Percentiles rank a stretch among this genome's conserved stretches.
phyloP scores from a whole-genome alignment of 2,797 vertebrate species.

The Cuniculus paca region DNA sequence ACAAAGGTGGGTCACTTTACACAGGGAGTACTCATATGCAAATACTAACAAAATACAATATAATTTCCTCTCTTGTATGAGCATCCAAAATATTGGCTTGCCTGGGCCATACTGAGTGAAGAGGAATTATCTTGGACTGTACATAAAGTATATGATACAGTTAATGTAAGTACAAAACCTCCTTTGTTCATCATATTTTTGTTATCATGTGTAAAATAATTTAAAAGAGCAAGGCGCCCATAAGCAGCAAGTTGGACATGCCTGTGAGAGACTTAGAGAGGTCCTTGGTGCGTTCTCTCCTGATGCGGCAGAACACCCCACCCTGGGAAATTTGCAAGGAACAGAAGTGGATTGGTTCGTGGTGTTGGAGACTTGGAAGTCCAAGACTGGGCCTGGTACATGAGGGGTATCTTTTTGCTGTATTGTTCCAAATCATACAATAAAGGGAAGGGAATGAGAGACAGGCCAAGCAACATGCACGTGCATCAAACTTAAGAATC shows the following conservation, averaged over 20 bases:
- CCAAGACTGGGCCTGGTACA: not conserved
- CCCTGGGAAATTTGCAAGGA: not conserved
- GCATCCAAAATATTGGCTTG: not conserved
- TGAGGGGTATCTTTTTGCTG: not conserved
- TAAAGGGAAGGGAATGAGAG: not conserved
- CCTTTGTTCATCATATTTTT: not conserved
- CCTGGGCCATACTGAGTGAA: not conserved
- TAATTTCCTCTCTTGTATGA: not conserved
- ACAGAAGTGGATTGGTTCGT: not conserved
- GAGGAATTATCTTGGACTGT: not conserved
- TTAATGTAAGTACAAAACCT: not conserved
- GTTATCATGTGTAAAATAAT: not conserved
- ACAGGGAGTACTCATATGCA: not conserved
- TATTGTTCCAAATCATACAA: not conserved
- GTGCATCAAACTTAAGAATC: not conserved
- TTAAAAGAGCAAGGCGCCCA: not conserved
- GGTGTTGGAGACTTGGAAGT: not conserved
- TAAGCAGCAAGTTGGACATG: not conserved
- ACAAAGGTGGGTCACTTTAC: not conserved
- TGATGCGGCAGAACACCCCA: not conserved
- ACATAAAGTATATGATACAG: not conserved
- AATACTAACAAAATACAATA: not conserved
- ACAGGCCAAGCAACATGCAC: not conserved
- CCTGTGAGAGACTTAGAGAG: not conserved
- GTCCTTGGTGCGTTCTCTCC: not conserved